These are phyloP conservation scores for Caenorhabditis drosophilae DNA, from an alignment of 2,888 invertebrate genomes.

Conservation along the genomic window DNA sequence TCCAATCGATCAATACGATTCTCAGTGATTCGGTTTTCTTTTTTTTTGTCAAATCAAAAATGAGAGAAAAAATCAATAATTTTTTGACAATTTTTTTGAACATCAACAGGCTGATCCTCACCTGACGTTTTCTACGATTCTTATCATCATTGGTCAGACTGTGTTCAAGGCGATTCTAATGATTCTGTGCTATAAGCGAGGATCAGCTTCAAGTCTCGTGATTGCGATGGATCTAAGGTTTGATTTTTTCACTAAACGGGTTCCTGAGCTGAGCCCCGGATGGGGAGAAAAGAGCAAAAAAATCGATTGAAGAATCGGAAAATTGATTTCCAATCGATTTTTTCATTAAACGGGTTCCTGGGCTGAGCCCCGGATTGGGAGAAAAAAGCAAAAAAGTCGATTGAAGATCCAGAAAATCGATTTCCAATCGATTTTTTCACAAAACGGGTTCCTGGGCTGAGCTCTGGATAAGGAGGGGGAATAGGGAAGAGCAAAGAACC, in stretches of 20 bases:
- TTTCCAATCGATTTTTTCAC: not conserved
- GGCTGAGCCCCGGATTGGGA: too few relatives aligned
- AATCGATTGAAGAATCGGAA: not conserved
- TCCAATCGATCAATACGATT: slow-evolving; percentile 42
- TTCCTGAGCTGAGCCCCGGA: too few relatives aligned
- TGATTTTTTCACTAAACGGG: too few relatives aligned
- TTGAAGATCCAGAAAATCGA: not conserved
- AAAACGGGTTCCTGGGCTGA: too few relatives aligned
- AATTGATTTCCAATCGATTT: not conserved
- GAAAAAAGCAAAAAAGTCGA: not conserved
- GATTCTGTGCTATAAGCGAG: slow-evolving; percentile 37
- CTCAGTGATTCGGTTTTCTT: slow-evolving; percentile 31
- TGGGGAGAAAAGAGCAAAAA: not conserved
- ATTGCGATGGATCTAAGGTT: slow-evolving; percentile 34
- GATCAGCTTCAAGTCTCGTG: slow-evolving; percentile 29
- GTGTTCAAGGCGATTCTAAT: slow-evolving; percentile 37
- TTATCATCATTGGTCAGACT: slow-evolving; percentile 36
- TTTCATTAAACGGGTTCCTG: not conserved
- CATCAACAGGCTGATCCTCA: slow-evolving; percentile 32
- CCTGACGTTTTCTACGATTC: slow-evolving; percentile 31
- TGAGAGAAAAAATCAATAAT: not conserved
- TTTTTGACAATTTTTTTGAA: not conserved
- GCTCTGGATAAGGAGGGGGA: too few relatives aligned
- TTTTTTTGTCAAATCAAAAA: too few relatives aligned
- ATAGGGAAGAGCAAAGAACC: too few relatives aligned